Percentiles rank a stretch among this genome's conserved stretches.
Evolutionary conservation across 2,888 invertebrate genomes (phyloP).

Genomic region (Euphydryas editha): DNA sequence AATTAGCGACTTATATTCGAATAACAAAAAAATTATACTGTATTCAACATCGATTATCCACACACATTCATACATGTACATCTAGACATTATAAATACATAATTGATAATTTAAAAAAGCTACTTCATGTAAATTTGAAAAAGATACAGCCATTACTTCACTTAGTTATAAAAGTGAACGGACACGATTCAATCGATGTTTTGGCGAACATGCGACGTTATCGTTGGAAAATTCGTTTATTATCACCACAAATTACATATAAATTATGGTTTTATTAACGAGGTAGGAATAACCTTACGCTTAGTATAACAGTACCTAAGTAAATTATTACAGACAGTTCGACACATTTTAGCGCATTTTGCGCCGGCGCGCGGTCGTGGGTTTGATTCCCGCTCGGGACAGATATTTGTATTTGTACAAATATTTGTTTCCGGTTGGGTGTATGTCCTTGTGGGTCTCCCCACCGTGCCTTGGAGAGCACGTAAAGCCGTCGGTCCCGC

Average conservation of each 20-base stretch:
- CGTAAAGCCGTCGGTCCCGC: too few species aligned
- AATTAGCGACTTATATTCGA: background rate
- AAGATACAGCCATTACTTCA: constrained; percentile 9
- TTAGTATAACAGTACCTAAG: constrained; percentile 17
- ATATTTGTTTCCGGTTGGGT: too few species aligned
- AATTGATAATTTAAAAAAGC: constrained; percentile 12
- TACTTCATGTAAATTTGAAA: constrained; percentile 17
- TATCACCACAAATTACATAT: constrained; percentile 7
- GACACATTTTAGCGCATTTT: too few species aligned
- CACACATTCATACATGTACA: background rate
- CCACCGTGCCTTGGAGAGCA: too few species aligned
- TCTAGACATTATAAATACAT: background rate
- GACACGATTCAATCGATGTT: constrained; percentile 29
- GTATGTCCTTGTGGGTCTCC: too few species aligned
- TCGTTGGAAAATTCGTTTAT: constrained; percentile 26
- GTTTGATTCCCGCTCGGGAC: too few species aligned
- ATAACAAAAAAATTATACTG: background rate
- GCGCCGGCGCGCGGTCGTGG: too few species aligned
- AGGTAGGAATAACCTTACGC: constrained; percentile 32
- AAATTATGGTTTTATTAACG: constrained; percentile 27
- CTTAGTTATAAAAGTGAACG: constrained; percentile 19
- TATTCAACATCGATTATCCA: background rate
- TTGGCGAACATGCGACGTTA: constrained; percentile 15
- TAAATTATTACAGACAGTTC: background rate
- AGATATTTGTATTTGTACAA: too few species aligned